Percentiles rank a stretch among this genome's conserved stretches.
Evolutionary conservation across 2,113 vertebrate genomes (phyloP).

Genomic region (Paradisaea rubra): DNA sequence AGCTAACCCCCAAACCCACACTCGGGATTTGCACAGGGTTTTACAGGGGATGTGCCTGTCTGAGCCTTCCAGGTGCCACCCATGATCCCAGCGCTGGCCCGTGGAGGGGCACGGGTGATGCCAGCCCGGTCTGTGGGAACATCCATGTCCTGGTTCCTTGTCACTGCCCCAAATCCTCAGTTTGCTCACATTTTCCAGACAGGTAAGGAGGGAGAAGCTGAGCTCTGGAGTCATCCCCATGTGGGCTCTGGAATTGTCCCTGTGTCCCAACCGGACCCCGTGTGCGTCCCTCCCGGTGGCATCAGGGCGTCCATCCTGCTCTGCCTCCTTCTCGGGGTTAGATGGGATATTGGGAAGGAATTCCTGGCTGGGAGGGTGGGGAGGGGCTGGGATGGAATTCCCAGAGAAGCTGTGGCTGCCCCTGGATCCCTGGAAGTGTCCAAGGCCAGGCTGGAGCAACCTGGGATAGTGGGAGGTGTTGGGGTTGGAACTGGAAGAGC

Average conservation of each 20-base stretch:
- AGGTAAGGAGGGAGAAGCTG: not conserved
- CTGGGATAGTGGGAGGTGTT: not conserved
- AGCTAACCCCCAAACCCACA: accelerated
- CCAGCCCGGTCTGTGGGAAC: not conserved
- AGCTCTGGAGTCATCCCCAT: accelerated
- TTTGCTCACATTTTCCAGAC: not conserved
- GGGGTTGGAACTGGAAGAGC: too few species aligned
- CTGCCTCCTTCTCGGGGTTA: not conserved
- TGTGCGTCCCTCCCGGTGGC: accelerated
- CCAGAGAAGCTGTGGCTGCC: not conserved
- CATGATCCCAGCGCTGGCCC: accelerated
- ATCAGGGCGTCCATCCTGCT: not conserved
- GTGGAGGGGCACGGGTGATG: accelerated
- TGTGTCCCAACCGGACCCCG: accelerated
- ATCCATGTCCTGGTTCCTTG: not conserved
- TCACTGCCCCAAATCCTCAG: not conserved
- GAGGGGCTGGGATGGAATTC: not conserved
- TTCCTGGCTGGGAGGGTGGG: not conserved
- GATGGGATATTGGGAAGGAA: not conserved
- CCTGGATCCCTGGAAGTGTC: not conserved
- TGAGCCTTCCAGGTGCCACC: not conserved
- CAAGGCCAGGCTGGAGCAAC: not conserved
- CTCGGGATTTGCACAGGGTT: not conserved
- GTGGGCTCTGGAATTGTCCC: accelerated
- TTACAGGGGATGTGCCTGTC: not conserved